Conservation (phyloP, 2,113 vertebrate species). For the Anthoscopus minutus region DNA sequence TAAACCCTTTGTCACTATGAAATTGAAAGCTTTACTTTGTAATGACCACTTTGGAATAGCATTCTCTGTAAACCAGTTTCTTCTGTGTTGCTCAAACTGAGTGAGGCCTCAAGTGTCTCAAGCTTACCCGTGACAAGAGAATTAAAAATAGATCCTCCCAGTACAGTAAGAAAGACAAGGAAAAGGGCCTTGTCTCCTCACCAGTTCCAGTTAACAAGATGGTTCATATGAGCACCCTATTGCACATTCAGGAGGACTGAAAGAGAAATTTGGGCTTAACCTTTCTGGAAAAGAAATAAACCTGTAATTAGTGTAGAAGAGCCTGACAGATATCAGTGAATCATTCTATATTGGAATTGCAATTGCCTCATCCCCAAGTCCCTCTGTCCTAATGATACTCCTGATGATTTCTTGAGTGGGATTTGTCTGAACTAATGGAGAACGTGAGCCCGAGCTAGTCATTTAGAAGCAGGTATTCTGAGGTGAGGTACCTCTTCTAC, state of each 20-base stretch:
- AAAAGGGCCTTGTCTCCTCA: not conserved
- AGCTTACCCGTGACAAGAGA: not conserved
- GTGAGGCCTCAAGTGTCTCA: not conserved
- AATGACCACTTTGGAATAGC: not conserved
- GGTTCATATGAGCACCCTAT: not conserved
- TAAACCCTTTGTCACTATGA: not conserved
- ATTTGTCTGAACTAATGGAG: not conserved
- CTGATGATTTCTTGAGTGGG: not conserved
- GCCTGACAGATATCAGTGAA: not conserved
- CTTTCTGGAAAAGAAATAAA: not conserved
- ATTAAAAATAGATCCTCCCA: not conserved
- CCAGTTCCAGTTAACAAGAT: not conserved
- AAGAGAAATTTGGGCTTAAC: not conserved
- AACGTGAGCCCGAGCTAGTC: not conserved
- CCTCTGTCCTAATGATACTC: not conserved
- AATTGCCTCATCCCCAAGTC: not conserved
- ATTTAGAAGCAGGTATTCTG: not conserved
- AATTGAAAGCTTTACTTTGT: not conserved
- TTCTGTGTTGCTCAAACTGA: not conserved
- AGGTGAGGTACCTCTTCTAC: not conserved
- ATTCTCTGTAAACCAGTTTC: not conserved
- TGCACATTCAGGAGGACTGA: not conserved
- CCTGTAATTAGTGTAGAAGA: not conserved
- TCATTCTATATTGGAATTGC: not conserved
- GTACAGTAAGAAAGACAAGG: not conserved